Base-by-base conservation (phyloP, 2,797 vertebrate genomes). In the Acomys russatus region DNA sequence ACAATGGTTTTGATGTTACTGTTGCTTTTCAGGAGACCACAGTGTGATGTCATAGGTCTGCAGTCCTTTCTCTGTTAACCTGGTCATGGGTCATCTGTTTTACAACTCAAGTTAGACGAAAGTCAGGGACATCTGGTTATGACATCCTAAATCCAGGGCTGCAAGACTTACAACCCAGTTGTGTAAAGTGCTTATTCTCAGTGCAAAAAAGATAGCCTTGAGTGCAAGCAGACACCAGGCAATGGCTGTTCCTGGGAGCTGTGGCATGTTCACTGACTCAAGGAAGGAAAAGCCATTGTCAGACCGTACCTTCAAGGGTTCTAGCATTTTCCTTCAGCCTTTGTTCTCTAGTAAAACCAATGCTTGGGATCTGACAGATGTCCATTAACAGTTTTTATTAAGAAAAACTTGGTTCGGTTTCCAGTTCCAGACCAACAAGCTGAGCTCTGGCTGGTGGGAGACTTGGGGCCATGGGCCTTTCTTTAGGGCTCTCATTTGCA, bases 171-270 rank as follows among this genome's bases (percentile, higher is more conserved):
- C 94, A 97, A 85, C 77, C 94, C 97, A 98, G 78, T 96, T 87
- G 88, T 85, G 90, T 98, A 99, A 99, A 99, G 98, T 98, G 98
- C 98, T 98, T 98, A 91, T 94, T 92, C 97, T 98, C 97, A 98
- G 98, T 98, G 98, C 98, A 98, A 98, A 98, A 95, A 98, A 92
- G 97, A 96, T 88, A 97, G 96, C 97, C 17, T 94, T 90, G 98
- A 97, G 97, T 94, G 96, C 92, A 95, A 90, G 96, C 90, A 88
- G 38, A 78, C 49, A 22, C 79, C 63, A 68, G 90, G 96, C 96
- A 82, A 63, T 80, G 93, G 0, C 0, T 23, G 51, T 93, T 91
- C 92, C 59, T 25, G 54, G 4, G 64, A 91, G 76, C 96, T 64
- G 76, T 2, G 35, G 6, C 54, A 30, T n/a, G 76, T 61, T 93